Conservation (phyloP, 2,113 vertebrate genomes). For the Propithecus coquereli region DNA sequence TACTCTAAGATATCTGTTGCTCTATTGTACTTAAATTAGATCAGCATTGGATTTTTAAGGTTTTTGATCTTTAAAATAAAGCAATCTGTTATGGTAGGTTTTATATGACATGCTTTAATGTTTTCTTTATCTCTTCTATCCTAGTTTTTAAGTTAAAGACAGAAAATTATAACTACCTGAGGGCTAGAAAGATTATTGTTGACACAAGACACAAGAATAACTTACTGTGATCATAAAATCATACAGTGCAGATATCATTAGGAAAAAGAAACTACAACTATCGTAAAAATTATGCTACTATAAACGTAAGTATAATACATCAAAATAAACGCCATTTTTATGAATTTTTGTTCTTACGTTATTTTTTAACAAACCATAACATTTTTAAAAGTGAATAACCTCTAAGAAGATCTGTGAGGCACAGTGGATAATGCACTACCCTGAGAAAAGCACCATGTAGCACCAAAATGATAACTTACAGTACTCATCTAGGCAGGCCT, state of each 20-base stretch:
- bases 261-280: neutral
- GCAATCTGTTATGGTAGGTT: neutral
- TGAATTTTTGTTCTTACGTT: neutral
- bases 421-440: fast-evolving
- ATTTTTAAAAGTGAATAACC: neutral
- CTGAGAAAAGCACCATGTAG: fast-evolving
- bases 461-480: fast-evolving
- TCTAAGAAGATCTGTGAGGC: neutral
- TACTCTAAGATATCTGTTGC: neutral
- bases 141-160: neutral
- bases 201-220: neutral
- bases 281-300: neutral
- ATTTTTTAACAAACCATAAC: neutral
- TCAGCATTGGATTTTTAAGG: slow-evolving; percentile 17
- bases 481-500: neutral
- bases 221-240: slow-evolving; percentile 44
- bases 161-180: neutral
- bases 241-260: neutral
- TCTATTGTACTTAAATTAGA: neutral
- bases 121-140: neutral
- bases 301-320: neutral
- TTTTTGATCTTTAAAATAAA: slow-evolving; percentile 62
- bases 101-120: neutral
- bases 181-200: slow-evolving; percentile 6
- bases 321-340: neutral